A percentile compares a stretch with the other conserved stretches of the same genome.
phyloP scores from a whole-genome alignment of 2,113 vertebrate genomes.

The Melospiza melodia region DNA sequence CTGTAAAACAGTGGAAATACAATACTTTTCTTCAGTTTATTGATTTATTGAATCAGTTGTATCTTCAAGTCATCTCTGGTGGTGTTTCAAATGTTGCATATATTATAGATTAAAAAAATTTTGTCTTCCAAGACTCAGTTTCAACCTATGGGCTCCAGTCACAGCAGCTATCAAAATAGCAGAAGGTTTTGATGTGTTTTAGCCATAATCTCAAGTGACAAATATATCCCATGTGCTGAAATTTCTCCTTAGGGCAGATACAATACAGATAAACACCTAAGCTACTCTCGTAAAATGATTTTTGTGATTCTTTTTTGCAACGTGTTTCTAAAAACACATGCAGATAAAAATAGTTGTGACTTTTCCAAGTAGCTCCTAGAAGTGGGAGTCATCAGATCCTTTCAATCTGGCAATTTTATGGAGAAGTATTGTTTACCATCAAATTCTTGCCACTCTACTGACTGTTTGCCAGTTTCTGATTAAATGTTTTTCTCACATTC shows the following conservation, averaged over 20 bases:
- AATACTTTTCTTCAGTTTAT: neutral
- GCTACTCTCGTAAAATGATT: neutral
- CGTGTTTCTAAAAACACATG: constrained; percentile 10
- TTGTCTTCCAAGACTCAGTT: neutral
- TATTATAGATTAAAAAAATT: neutral
- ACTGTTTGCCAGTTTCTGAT: constrained; percentile 31
- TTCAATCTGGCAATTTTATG: constrained; percentile 25
- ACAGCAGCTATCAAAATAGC: neutral
- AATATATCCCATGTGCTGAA: neutral
- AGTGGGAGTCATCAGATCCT: constrained; percentile 8
- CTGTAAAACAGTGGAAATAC: neutral
- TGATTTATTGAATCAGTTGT: neutral
- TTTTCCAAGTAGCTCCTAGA: constrained; percentile 4
- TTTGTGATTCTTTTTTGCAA: neutral
- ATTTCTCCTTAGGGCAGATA: neutral
- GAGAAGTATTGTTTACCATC: constrained; percentile 31
- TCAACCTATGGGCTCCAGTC: neutral
- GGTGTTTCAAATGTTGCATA: neutral
- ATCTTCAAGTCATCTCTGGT: neutral
- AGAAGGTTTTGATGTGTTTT: neutral
- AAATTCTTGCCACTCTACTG: constrained; percentile 29
- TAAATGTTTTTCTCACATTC: constrained; percentile 37
- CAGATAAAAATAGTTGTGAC: constrained; percentile 25
- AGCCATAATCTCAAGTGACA: neutral
- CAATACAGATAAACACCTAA: neutral